These are phyloP conservation scores for Tuberolachnus salignus DNA, from an alignment of 2,888 invertebrate species.

Conservation along the genomic window DNA sequence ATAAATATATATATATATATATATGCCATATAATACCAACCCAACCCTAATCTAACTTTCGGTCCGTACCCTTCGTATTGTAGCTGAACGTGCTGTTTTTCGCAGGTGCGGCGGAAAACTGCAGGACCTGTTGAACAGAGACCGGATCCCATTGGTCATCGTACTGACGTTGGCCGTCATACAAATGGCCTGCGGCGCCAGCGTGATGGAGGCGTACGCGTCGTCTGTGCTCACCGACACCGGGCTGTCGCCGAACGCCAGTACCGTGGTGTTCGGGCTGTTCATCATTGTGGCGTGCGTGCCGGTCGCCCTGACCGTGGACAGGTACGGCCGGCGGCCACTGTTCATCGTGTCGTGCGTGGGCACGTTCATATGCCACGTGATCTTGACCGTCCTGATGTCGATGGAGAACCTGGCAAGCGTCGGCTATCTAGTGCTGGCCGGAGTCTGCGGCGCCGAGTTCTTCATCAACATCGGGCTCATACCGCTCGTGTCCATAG, in stretches of 20 bases:
- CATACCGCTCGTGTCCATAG: conserved; percentile 58
- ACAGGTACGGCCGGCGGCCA: conserved; percentile 58
- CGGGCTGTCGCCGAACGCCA: conserved; percentile 63
- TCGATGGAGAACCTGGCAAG: neutral
- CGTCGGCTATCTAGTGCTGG: conserved; percentile 39
- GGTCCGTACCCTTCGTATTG: too few species aligned
- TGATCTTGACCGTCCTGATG: neutral
- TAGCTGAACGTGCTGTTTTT: neutral
- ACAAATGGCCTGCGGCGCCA: conserved; percentile 70
- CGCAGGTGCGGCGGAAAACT: conserved; percentile 64
- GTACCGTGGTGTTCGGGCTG: conserved; percentile 57
- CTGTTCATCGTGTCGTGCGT: conserved; percentile 57
- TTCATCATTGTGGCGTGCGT: conserved; percentile 64
- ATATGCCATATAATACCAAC: too few species aligned
- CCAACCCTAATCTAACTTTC: too few species aligned
- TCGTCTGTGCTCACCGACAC: conserved; percentile 68
- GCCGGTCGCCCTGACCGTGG: conserved; percentile 63
- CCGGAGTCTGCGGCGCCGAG: conserved; percentile 33
- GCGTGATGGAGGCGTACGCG: conserved; percentile 70
- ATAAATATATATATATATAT: too few species aligned
- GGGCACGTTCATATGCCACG: conserved; percentile 27
- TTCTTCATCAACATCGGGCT: conserved; percentile 57
- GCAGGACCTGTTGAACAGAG: conserved; percentile 58
- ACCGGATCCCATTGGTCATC: conserved; percentile 59
- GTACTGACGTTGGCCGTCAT: conserved; percentile 58